Percentiles rank a stretch among this genome's conserved stretches.
These are phyloP conservation scores for Gadopsis bispinosus DNA, from an alignment of 2,797 vertebrate genomes.

Conservation along the genomic window DNA sequence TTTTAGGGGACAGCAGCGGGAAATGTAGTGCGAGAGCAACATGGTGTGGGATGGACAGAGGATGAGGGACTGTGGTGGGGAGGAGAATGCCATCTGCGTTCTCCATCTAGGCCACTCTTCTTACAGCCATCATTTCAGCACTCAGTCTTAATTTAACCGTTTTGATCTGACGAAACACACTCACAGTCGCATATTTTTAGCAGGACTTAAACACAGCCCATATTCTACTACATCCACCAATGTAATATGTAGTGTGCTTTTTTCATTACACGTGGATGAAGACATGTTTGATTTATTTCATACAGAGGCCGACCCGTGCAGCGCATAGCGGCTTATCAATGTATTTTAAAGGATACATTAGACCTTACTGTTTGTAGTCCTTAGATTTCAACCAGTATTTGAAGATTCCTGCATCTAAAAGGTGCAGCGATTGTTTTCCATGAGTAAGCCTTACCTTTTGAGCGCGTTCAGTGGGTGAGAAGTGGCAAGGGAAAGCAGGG, in stretches of 20 bases:
- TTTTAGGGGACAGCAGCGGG: conserved; percentile 73
- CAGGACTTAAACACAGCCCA: conserved; percentile 20
- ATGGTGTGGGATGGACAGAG: conserved; percentile 63
- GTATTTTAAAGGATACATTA: background rate
- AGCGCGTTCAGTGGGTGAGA: conserved; percentile 45
- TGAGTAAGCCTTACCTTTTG: conserved; percentile 39
- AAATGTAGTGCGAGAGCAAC: conserved; percentile 71
- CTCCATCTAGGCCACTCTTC: conserved; percentile 66
- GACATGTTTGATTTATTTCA: conserved; percentile 10
- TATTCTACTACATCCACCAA: background rate
- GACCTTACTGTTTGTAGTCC: conserved; percentile 1
- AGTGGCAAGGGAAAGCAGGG: conserved; percentile 42
- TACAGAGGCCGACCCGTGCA: background rate
- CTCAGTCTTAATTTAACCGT: conserved; percentile 68
- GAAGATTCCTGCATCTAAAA: conserved; percentile 14
- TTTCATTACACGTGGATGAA: conserved; percentile 6
- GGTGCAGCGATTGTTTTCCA: conserved; percentile 39
- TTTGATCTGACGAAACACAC: conserved; percentile 60
- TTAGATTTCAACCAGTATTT: conserved; percentile 18
- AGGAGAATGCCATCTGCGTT: conserved; percentile 58
- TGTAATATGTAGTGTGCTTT: conserved; percentile 21
- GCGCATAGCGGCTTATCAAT: background rate
- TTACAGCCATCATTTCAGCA: conserved; percentile 70
- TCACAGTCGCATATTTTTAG: conserved; percentile 55
- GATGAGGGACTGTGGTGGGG: conserved; percentile 40